A percentile compares a stretch with the other conserved stretches of the same genome.
phyloP scores from a whole-genome alignment of 2,888 invertebrate genomes.

The Andrena chrysosceles region DNA sequence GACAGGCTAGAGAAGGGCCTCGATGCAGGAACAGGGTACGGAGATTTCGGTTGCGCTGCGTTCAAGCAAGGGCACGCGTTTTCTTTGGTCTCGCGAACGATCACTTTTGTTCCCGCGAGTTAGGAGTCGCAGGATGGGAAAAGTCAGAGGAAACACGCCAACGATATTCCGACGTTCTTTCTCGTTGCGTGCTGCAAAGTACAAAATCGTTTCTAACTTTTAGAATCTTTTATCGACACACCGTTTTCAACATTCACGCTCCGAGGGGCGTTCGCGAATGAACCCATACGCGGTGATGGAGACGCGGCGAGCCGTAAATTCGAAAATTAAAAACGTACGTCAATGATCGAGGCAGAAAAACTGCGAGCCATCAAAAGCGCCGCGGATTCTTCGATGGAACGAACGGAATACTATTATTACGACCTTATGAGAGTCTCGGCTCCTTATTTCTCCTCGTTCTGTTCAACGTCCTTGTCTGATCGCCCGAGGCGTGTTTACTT shows the following conservation, averaged over 20 bases:
- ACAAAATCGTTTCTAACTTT: slow-evolving; percentile 80
- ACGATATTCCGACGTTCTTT: slow-evolving; percentile 51
- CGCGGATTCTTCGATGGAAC: too few relatives aligned
- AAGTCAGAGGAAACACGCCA: slow-evolving; percentile 9
- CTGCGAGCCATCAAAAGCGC: too few relatives aligned
- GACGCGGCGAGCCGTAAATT: too few relatives aligned
- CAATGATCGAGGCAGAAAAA: too few relatives aligned
- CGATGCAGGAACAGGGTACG: slow-evolving; percentile 69
- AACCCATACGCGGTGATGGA: not conserved
- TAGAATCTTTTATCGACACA: slow-evolving; percentile 72
- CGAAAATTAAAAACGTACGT: too few relatives aligned
- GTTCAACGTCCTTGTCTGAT: too few relatives aligned
- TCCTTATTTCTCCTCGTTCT: too few relatives aligned
- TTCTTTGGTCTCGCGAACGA: slow-evolving; percentile 39
- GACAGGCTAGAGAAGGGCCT: slow-evolving; percentile 29
- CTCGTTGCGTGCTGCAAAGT: slow-evolving; percentile 78
- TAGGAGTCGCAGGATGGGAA: not conserved
- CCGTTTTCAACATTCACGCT: slow-evolving; percentile 50
- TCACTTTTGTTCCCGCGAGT: slow-evolving; percentile 30
- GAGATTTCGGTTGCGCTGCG: slow-evolving; percentile 68
- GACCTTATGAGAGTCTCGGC: too few relatives aligned
- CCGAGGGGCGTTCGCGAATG: slow-evolving; percentile 26
- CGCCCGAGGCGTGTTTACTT: too few relatives aligned
- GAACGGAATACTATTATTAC: too few relatives aligned
- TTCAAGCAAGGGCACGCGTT: slow-evolving; percentile 40